A percentile compares a stretch with the other conserved stretches of the same genome.
phyloP scores from a whole-genome alignment of 2,888 invertebrate genomes.

The Netelia fuscicornis region DNA sequence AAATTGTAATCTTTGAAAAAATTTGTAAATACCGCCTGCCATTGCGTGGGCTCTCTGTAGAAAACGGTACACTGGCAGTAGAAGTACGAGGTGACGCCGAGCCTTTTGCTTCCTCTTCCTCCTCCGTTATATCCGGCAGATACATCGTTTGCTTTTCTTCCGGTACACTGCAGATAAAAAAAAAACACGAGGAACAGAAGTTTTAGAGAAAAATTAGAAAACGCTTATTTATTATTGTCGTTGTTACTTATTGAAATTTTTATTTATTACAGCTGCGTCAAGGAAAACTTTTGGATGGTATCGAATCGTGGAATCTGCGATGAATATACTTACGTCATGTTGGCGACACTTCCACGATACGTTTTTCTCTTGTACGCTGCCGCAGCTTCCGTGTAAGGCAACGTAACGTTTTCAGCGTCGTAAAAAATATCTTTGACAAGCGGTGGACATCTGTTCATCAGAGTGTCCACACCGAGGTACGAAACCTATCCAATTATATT shows the following conservation, averaged over 20 bases:
- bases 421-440: slow-evolving; percentile 86
- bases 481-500: slow-evolving; percentile 83
- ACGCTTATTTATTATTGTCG: too few relatives aligned
- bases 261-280: too few relatives aligned
- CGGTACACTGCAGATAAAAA: slow-evolving; percentile 84
- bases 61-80: slow-evolving; percentile 75
- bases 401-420: slow-evolving; percentile 85
- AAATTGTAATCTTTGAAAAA: background rate
- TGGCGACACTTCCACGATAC: slow-evolving; percentile 86
- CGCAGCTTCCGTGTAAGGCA: slow-evolving; percentile 87
- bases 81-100: slow-evolving; percentile 78
- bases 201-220: background rate
- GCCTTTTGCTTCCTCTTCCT: slow-evolving; percentile 82
- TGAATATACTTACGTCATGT: slow-evolving; percentile 85
- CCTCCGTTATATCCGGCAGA: slow-evolving; percentile 86
- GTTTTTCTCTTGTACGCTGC: slow-evolving; percentile 86
- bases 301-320: background rate
- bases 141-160: slow-evolving; percentile 86
- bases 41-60: slow-evolving; percentile 76
- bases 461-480: slow-evolving; percentile 86
- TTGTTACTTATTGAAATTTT: too few relatives aligned
- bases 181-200: background rate
- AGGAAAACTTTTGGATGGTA: too few relatives aligned
- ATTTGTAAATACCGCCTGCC: slow-evolving; percentile 78
- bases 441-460: slow-evolving; percentile 86